A percentile compares a stretch with the other conserved stretches of the same genome.
These are phyloP conservation scores for Gastrophryne carolinensis DNA, from an alignment of 2,797 vertebrate species.

Conservation along the genomic window DNA sequence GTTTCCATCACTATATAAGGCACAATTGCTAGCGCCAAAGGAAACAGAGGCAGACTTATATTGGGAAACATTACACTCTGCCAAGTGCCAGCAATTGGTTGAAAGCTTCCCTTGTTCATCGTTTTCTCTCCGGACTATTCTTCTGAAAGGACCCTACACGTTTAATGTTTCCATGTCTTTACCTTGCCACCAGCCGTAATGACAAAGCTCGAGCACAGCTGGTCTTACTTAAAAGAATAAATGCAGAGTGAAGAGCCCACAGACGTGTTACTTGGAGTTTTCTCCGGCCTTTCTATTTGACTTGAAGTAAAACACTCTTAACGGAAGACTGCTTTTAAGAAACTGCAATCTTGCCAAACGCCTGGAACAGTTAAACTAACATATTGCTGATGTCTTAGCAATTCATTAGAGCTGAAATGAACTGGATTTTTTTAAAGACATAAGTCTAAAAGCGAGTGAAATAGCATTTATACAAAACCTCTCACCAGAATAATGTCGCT, in stretches of 20 bases:
- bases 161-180: constrained; percentile 73
- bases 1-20: constrained; percentile 50
- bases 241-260: constrained; percentile 50
- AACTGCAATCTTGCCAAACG: constrained; percentile 13
- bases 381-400: constrained; percentile 18
- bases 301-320: constrained; percentile 58
- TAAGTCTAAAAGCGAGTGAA: no score
- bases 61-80: constrained; percentile 55
- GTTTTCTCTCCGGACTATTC: constrained; percentile 60
- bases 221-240: constrained; percentile 64
- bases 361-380: constrained; percentile 25
- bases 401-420: background rate
- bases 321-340: constrained; percentile 58
- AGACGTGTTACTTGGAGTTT: constrained; percentile 63
- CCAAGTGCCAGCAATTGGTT: constrained; percentile 59
- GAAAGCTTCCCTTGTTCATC: constrained; percentile 70
- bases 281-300: constrained; percentile 62
- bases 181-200: constrained; percentile 61
- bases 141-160: constrained; percentile 70
- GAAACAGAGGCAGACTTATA: constrained; percentile 61
- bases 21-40: constrained; percentile 61
- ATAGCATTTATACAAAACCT: no score
- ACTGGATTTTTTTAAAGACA: background rate
- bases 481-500: no score
- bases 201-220: constrained; percentile 71